Evolutionary conservation across 2,113 vertebrate species (phyloP).

Genomic region (Sterna hirundo): DNA sequence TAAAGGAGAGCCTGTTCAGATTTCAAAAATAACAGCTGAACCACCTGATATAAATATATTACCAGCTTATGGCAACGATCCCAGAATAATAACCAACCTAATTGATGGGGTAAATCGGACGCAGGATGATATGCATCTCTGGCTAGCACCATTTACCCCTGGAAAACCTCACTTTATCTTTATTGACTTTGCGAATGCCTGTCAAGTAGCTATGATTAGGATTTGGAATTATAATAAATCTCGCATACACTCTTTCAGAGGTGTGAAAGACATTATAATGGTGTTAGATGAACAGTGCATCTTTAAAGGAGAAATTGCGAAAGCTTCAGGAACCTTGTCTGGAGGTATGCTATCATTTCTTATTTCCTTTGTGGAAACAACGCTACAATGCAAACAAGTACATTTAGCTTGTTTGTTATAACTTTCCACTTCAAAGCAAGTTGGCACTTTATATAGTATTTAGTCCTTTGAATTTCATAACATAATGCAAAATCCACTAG

Average conservation of each 20-base stretch:
- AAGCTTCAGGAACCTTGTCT: constrained; percentile 89
- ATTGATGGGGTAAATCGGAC: constrained; percentile 90
- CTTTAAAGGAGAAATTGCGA: constrained; percentile 97
- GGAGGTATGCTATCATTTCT: constrained; percentile 81
- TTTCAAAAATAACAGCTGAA: constrained; percentile 81
- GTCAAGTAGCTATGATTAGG: constrained; percentile 92
- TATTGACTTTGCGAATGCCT: constrained; percentile 81
- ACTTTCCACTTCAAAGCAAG: not conserved
- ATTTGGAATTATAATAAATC: constrained; percentile 99
- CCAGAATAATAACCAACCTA: constrained; percentile 86
- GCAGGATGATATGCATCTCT: constrained; percentile 97
- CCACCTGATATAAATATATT: constrained; percentile 94
- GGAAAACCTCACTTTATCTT: constrained; percentile 83
- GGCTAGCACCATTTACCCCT: constrained; percentile 92
- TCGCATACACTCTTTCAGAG: constrained; percentile 94
- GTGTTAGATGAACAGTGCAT: constrained; percentile 84
- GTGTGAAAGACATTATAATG: constrained; percentile 89
- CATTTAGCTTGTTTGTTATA: not conserved
- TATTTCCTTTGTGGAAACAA: not conserved
- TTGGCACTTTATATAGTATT: not conserved
- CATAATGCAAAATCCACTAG: not conserved
- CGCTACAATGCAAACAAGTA: not conserved
- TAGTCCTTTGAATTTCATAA: not conserved
- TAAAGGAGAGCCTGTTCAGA: constrained; percentile 82
- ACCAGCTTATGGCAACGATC: constrained; percentile 89